Base-by-base conservation (phyloP, 2,797 vertebrate genomes). In the Oophaga sylvatica region DNA sequence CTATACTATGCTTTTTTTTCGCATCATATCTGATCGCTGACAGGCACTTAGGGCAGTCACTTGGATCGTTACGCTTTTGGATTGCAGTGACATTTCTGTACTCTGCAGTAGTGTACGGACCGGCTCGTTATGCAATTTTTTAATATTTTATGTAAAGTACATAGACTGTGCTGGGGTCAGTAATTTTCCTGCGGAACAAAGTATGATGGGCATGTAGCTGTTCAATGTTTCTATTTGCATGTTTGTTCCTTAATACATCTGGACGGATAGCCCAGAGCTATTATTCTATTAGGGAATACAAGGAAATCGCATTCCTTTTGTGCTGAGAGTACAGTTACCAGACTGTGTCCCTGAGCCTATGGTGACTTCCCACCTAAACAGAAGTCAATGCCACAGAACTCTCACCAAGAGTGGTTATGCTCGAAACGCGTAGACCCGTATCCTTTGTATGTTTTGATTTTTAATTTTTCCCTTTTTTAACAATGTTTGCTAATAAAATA, bases 271-370 rank as follows among this genome's bases (percentile, higher is more conserved):
- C 26, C 17, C 56, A 26, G 48, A 68, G 45, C 81, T 57, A 20
- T 20, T 19, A 60, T 73, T 73, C 19, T 73, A 59, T 60, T 41
- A 35, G 13, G 35, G 68, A 73, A 26, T 68, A 71, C 56, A 35
- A 11, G 65, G 17, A 70, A 56, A n/a, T 29, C 8, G 26, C 45
- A 70, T 31, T 82, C 57, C 48, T 8, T 10, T 20, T 31, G 77
- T 31, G 26, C 26, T 57, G 16, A 20, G 56, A 20, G 45, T 68
- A 5, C 65, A 56, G 73, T 65, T 83, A 56, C 57, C 70, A 68
- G 63, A 68, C 68, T 56, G n/a, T 31, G 26, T 82, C 65, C 62
- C 57, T 78, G 56, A 68, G 80, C 57, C 19, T 57, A 31, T 48
- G 29, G 65, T 71, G 56, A 70, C 48, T 10, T 56, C 26, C 48